Percentiles rank a stretch among this genome's conserved stretches.
Conservation (phyloP, 2,113 vertebrate species). For the Chauna torquata region DNA sequence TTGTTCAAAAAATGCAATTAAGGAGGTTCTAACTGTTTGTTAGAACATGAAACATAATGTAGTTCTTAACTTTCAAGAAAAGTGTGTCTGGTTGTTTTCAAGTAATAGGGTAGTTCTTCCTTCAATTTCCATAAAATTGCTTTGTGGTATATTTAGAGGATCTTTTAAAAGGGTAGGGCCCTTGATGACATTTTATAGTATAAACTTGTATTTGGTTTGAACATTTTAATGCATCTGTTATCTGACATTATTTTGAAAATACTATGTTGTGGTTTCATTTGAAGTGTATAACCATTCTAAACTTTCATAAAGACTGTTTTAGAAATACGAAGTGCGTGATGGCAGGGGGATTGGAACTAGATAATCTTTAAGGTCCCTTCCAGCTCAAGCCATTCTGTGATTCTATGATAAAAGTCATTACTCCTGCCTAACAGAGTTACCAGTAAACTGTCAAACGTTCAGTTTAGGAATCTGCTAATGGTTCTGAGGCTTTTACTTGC, state of each 20-base stretch:
- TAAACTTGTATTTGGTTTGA: neutral
- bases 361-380: too few relatives aligned
- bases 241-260: neutral
- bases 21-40: neutral
- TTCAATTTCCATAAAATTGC: neutral
- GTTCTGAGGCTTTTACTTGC: neutral
- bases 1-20: neutral
- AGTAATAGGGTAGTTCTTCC: neutral
- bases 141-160: neutral
- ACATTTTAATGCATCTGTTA: neutral
- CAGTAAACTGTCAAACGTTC: neutral
- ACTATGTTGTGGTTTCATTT: neutral
- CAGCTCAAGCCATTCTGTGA: too few relatives aligned
- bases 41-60: neutral
- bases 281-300: neutral
- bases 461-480: neutral
- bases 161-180: neutral
- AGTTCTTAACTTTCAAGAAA: neutral
- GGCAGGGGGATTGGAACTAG: too few relatives aligned
- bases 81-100: neutral
- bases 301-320: neutral
- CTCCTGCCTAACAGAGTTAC: neutral
- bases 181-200: neutral
- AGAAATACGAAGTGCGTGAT: conserved; percentile 24
- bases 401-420: conserved; percentile 61